phyloP scores from a whole-genome alignment of 2,797 vertebrate species.

The Anguilla megastoma region DNA sequence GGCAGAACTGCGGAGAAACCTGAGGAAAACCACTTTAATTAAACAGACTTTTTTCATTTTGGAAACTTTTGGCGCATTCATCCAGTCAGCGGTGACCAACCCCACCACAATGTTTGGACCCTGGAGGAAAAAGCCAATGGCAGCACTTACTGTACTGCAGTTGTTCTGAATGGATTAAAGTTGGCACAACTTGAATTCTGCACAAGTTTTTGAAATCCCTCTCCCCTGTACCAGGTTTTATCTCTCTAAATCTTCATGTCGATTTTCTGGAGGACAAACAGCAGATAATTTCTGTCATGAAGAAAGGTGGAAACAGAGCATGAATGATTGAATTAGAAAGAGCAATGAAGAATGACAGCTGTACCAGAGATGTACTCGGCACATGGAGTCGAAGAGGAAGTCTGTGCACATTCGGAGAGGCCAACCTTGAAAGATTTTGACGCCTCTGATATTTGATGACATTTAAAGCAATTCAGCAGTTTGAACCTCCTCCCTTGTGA shows the following conservation, averaged over 20 bases:
- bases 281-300: slow-evolving; percentile 4
- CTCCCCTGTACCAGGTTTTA: background rate
- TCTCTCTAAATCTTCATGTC: background rate
- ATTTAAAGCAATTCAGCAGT: slow-evolving; percentile 13
- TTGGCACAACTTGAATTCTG: background rate
- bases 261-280: background rate
- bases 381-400: slow-evolving; percentile 8
- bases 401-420: background rate
- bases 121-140: background rate
- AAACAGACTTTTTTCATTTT: background rate
- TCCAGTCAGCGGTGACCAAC: background rate
- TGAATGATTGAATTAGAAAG: slow-evolving; percentile 17
- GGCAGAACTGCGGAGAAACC: background rate
- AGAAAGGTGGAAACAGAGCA: slow-evolving; percentile 16
- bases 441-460: slow-evolving; percentile 16
- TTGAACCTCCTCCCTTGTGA: background rate
- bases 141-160: background rate
- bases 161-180: background rate
- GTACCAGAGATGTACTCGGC: background rate
- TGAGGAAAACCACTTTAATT: background rate
- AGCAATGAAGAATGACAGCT: slow-evolving; percentile 5
- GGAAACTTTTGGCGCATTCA: background rate
- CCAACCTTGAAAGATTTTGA: slow-evolving; percentile 13
- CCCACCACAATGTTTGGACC: background rate
- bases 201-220: background rate